A percentile compares a stretch with the other conserved stretches of the same genome.
Evolutionary conservation across 1,140 invertebrate species (phyloP).

Genomic region (Drosophila melanica): DNA sequence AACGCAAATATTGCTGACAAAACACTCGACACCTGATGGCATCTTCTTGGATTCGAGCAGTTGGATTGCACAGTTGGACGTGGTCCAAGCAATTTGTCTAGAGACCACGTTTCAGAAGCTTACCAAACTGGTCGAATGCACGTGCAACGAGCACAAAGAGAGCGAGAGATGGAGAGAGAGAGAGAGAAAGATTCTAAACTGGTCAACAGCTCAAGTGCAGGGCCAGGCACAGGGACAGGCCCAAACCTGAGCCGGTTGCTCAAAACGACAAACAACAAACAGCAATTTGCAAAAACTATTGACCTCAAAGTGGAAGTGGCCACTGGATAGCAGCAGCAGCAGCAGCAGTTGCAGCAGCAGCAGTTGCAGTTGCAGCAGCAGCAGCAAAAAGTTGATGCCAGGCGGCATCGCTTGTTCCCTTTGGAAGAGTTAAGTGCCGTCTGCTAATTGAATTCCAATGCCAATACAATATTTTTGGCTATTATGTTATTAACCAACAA

Average conservation of each 20-base stretch:
- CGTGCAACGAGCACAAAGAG: slow-evolving; percentile 34
- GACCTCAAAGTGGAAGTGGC: slow-evolving; percentile 66
- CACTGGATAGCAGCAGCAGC: slow-evolving; percentile 15
- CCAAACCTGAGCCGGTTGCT: slow-evolving; percentile 43
- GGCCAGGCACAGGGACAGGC: slow-evolving; percentile 11
- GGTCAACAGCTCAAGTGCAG: slow-evolving; percentile 42
- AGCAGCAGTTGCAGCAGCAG: not conserved
- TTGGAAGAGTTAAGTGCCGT: slow-evolving; percentile 37
- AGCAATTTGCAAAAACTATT: slow-evolving; percentile 65
- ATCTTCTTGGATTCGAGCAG: slow-evolving; percentile 26
- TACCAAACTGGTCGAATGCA: slow-evolving; percentile 66
- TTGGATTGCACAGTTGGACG: slow-evolving; percentile 15
- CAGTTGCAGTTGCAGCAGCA: not conserved
- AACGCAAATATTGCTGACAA: slow-evolving; percentile 79
- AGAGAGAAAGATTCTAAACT: slow-evolving; percentile 31
- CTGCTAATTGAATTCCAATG: slow-evolving; percentile 82
- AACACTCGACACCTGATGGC: slow-evolving; percentile 79
- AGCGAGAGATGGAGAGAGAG: slow-evolving; percentile 14
- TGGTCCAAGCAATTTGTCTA: slow-evolving; percentile 71
- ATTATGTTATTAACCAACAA: slow-evolving; percentile 74
- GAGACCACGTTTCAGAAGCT: slow-evolving; percentile 30
- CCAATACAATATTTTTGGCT: slow-evolving; percentile 72
- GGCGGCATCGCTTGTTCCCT: slow-evolving; percentile 9
- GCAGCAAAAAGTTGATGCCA: not conserved
- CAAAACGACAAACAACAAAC: slow-evolving; percentile 50